Evolutionary conservation across 2,113 vertebrate species (phyloP).

Genomic region (Hemiprocne comata): DNA sequence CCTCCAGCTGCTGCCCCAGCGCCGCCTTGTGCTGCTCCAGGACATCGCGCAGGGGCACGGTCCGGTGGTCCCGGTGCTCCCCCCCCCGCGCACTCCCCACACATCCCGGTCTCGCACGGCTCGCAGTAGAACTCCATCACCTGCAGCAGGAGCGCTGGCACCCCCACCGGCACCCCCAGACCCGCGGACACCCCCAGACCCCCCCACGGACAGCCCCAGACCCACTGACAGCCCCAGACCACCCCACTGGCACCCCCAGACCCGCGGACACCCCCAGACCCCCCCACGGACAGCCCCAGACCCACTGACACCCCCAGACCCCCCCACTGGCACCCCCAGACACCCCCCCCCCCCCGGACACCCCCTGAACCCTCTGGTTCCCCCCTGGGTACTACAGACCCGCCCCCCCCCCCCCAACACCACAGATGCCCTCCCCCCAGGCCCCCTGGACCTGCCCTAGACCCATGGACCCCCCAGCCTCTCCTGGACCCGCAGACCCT

Average conservation of each 20-base stretch:
- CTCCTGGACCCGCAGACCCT: neutral
- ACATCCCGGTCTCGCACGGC: constrained; percentile 96
- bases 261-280: too few relatives aligned
- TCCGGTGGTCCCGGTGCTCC: constrained; percentile 93
- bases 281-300: neutral
- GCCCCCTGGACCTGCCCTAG: too few relatives aligned
- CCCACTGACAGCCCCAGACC: too few relatives aligned
- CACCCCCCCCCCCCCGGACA: too few relatives aligned
- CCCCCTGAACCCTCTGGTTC: too few relatives aligned
- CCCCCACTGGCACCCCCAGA: neutral
- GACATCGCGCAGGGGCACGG: constrained; percentile 89
- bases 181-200: too few relatives aligned
- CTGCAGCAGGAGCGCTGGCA: constrained; percentile 65
- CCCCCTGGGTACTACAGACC: too few relatives aligned
- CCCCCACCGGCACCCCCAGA: neutral
- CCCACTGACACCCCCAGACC: too few relatives aligned
- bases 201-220: neutral
- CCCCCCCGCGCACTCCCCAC: constrained; percentile 89
- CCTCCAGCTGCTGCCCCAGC: constrained; percentile 89
- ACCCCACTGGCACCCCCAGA: neutral
- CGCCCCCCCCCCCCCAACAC: too few relatives aligned
- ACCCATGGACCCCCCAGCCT: too few relatives aligned
- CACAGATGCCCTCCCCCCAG: too few relatives aligned
- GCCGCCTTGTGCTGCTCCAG: constrained; percentile 94
- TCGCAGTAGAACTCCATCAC: constrained; percentile 99